A percentile compares a stretch with the other conserved stretches of the same genome.
Conservation (phyloP, 2,797 vertebrate species). For the Onychomys leucogaster region DNA sequence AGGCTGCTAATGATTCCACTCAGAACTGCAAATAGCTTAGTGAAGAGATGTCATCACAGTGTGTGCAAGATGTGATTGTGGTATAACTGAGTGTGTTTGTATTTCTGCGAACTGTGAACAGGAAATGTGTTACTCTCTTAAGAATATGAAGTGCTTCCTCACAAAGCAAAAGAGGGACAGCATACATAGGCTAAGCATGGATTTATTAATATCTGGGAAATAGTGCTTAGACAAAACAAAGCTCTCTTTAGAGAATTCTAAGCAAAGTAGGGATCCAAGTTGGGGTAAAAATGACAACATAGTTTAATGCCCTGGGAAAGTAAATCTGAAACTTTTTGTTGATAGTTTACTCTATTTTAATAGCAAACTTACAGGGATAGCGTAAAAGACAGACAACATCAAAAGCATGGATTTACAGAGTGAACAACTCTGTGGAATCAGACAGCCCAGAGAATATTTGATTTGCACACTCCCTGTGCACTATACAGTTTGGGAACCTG, state of each 20-base stretch:
- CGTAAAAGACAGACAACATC: not conserved
- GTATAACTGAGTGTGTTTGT: not conserved
- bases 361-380: not conserved
- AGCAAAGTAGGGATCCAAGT: not conserved
- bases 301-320: not conserved
- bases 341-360: not conserved
- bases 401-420: not conserved
- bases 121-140: not conserved
- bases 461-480: not conserved
- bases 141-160: not conserved
- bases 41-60: not conserved
- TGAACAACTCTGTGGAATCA: not conserved
- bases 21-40: not conserved
- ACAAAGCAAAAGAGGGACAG: not conserved
- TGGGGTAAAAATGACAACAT: not conserved
- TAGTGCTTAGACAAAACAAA: conserved; percentile 5
- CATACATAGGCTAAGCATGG: not conserved
- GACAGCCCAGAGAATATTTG: not conserved
- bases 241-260: not conserved
- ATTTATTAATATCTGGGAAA: not conserved
- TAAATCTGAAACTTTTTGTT: not conserved
- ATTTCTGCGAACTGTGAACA: not conserved
- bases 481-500: not conserved
- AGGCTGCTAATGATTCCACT: not conserved
- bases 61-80: not conserved